Base-by-base conservation (phyloP, 2,797 vertebrate genomes). In the Meriones psammophilus region DNA sequence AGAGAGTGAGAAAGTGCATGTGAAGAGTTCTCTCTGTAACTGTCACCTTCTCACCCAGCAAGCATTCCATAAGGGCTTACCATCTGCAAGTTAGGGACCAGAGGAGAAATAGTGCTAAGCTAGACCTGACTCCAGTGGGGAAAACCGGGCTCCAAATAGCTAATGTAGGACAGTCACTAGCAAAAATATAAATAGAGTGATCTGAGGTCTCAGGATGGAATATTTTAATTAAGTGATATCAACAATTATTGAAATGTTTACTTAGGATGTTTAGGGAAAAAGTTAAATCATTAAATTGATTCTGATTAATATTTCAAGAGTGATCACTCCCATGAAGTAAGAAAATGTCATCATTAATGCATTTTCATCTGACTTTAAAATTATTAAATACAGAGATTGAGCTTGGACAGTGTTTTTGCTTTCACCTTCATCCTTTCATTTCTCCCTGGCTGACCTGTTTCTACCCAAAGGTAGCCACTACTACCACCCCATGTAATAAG, bases 191-290 rank as follows among this genome's bases (percentile, higher is more conserved):
- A 54, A 64, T 24, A 50, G 42, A 64, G 46, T 60, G 30, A 36
- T n/a, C 46, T 74, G 68, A 80, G 33, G 62, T 46, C 46, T 33
- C 28, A 33, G 46, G 4, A 79, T 64, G 36, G 69, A 50, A 95
- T 81, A 60, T 3, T 15, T 71, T 81, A 71, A 69, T 79, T 92
- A 92, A 66, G 69, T 46, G 58, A 90, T 54, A 50, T 10, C 7
- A 39, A 66, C 18, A 89, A 42, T 13, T 94, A 86, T 58, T 89
- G 6, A 26, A 76, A 97, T 94, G 84, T 92, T 93, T 46, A 89
- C 58, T 79, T 50, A 42, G 90, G 56, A 87, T 28, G 7, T 36
- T 95, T 17, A 68, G 17, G 14, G 12, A 46, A 60, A 6, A 68
- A 39, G 39, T 81, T 68, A 91, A 81, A 94, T 89, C 10, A 28